These are phyloP conservation scores for Helogale parvula DNA, from an alignment of 2,113 vertebrate species.

Conservation along the genomic window DNA sequence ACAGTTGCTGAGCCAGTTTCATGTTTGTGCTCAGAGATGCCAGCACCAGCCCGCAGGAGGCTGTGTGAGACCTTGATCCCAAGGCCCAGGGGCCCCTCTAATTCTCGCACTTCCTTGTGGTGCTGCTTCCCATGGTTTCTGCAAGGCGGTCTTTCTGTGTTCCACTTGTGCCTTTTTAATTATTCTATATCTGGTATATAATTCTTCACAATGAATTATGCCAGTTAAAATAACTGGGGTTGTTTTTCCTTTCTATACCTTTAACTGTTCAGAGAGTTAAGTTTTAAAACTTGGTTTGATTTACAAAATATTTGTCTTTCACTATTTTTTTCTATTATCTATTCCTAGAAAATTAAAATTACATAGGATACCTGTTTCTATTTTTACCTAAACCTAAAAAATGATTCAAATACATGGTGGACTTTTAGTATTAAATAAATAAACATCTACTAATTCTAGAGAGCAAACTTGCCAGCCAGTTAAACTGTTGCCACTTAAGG, in stretches of 20 bases:
- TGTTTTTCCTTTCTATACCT: not conserved
- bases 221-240: not conserved
- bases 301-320: no score
- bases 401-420: no score
- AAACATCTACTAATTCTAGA: not conserved
- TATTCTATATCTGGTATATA: not conserved
- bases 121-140: not conserved
- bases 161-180: not conserved
- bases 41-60: not conserved
- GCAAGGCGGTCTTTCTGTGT: not conserved
- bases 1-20: not conserved
- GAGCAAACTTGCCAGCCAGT: not conserved
- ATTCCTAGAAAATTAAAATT: no score
- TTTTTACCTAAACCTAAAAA: no score
- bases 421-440: not conserved
- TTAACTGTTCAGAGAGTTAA: not conserved
- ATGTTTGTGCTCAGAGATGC: rapidly evolving
- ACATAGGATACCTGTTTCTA: no score
- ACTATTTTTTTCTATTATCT: no score
- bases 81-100: not conserved
- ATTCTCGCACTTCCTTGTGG: not conserved
- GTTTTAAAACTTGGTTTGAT: no score
- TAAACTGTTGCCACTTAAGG: not conserved
- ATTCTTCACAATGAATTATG: not conserved
- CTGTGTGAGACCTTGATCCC: not conserved